phyloP scores from a whole-genome alignment of 2,113 vertebrate species.

The Anhinga rufa region DNA sequence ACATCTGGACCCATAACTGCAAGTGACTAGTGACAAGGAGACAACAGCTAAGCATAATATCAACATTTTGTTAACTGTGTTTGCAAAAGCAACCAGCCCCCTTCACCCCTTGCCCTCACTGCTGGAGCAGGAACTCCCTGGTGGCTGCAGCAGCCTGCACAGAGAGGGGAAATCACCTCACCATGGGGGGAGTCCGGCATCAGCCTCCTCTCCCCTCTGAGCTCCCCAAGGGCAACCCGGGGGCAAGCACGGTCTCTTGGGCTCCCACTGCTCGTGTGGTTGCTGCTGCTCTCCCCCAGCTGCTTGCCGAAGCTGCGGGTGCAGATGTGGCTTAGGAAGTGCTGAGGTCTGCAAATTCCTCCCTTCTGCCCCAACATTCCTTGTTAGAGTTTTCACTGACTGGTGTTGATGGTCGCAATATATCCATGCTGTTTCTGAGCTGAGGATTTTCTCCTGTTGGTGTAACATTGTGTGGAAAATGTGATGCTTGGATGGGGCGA shows the following conservation, averaged over 20 bases:
- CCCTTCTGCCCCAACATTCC: not conserved
- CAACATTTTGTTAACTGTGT: slow-evolving; percentile 54
- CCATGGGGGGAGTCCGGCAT: rapidly evolving
- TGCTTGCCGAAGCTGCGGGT: rapidly evolving
- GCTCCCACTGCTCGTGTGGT: not conserved
- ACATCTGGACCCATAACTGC: slow-evolving; percentile 7
- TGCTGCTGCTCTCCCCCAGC: not conserved
- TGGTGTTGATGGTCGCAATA: rapidly evolving
- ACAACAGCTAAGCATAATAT: slow-evolving; percentile 54
- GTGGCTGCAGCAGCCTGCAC: not conserved
- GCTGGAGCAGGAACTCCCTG: slow-evolving; percentile 31
- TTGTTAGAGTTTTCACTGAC: not conserved
- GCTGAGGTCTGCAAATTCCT: not conserved
- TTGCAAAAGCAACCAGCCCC: slow-evolving; percentile 33
- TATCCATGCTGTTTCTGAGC: not conserved
- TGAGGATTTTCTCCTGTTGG: not conserved
- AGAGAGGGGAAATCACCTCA: not conserved
- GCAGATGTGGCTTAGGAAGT: not conserved
- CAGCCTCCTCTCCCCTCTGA: not conserved
- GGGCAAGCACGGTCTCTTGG: not conserved
- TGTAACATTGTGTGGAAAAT: rapidly evolving
- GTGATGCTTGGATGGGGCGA: not conserved
- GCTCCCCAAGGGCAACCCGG: not conserved
- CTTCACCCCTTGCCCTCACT: slow-evolving; percentile 42
- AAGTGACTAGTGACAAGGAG: slow-evolving; percentile 45